Evolutionary conservation across 2,888 invertebrate genomes (phyloP).

Genomic region (Metopia argyrocephala): DNA sequence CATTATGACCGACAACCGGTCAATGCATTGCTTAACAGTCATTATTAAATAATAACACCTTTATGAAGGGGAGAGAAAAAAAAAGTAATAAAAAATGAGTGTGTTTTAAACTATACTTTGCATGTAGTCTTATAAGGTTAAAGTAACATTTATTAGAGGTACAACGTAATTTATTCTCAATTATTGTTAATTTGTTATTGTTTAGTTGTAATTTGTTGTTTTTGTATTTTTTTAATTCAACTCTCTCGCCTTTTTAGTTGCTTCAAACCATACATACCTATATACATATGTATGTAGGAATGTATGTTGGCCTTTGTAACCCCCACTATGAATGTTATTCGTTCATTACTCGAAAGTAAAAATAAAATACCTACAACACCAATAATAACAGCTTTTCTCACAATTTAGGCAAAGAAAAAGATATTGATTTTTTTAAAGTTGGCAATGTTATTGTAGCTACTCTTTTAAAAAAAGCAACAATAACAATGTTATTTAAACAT

Average conservation of each 20-base stretch:
- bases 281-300: too few species aligned
- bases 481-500: neutral
- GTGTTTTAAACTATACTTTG: too few species aligned
- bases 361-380: neutral
- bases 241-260: neutral
- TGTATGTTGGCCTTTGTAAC: too few species aligned
- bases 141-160: too few species aligned
- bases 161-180: neutral
- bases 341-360: neutral
- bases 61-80: too few species aligned
- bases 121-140: too few species aligned
- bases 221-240: neutral
- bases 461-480: neutral
- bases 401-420: neutral
- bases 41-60: too few species aligned
- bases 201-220: neutral
- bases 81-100: too few species aligned
- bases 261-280: too few species aligned
- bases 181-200: neutral
- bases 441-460: neutral
- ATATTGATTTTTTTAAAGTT: conserved; percentile 1
- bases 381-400: neutral
- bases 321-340: too few species aligned
- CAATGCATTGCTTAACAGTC: too few species aligned
- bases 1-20: too few species aligned